Base-by-base conservation (phyloP, 2,113 vertebrate genomes). In the Arothron firmamentum region DNA sequence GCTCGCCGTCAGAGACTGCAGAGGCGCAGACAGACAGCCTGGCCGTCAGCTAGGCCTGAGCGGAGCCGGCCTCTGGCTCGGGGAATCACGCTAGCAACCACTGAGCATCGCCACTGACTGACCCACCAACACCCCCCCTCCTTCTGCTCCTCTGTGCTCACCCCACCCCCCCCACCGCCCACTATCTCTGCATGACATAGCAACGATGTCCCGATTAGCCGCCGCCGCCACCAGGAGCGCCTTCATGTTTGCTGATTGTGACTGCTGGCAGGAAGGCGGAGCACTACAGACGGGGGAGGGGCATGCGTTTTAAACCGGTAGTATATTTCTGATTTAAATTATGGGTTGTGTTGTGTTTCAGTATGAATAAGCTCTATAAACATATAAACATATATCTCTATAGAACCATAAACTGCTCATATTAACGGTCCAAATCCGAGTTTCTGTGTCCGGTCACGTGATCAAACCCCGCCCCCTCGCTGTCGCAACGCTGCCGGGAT, bases 341-440 rank as follows among this genome's bases (percentile, higher is more conserved):
- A 90, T 91, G 88, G 93, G 92, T 94, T 90, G 90, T 94, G 90
- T 93, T 93, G 88, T 87, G 88, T 93, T 93, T 52, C 95, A 93
- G 93, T 95, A 94, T 93, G 88, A 95, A 95, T 97, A 96, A 97
- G 94, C 94, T 96, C 77, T 92, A 50, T 12, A 19, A 18, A 52
- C 18, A 52, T 20, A 15, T 21, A 21, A 13, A 51, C 3, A 12
- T 21, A 11, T 52, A 52, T 23, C 47, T 1, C 11, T 52, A 28
- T 79, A 79, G 78, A 81, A 61, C 82, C 74, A 87, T 68, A 75
- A 89, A 88, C 89, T 90, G 91, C 92, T 93, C 92, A 92, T 93
- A 91, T 91, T 6, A 64, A 57, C 64, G 59, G 62, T 38, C 34
- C 34, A 45, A 17, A 45, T 17, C 16, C 14, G 16, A 93, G 93